A percentile compares a stretch with the other conserved stretches of the same genome.
Evolutionary conservation across 2,888 invertebrate genomes (phyloP).

Genomic region (Eupelmus urozonus): DNA sequence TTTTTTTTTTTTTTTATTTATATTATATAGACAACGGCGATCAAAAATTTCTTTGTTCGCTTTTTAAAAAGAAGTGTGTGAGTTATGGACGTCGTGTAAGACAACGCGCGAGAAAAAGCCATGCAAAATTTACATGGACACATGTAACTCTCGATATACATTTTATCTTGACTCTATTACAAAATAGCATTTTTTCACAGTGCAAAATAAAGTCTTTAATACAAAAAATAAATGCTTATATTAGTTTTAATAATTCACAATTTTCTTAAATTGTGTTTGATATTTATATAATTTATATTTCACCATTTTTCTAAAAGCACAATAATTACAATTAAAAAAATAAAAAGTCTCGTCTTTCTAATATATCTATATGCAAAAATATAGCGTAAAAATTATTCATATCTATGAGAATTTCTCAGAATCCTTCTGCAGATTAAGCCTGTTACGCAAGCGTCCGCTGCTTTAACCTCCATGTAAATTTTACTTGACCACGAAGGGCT

Average conservation of each 20-base stretch:
- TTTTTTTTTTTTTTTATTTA: neutral
- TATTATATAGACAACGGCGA: neutral
- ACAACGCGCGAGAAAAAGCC: constrained; percentile 20
- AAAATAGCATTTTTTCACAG: constrained; percentile 23
- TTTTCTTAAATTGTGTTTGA: neutral
- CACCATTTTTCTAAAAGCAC: neutral
- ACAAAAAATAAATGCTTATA: neutral
- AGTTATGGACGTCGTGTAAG: constrained; percentile 2
- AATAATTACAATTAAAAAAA: constrained; percentile 29
- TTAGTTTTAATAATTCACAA: neutral
- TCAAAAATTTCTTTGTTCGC: neutral
- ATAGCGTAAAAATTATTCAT: constrained; percentile 19
- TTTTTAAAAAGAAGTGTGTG: neutral
- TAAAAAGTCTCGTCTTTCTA: constrained; percentile 17
- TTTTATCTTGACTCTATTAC: neutral
- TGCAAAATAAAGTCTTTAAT: neutral
- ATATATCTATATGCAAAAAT: constrained; percentile 35
- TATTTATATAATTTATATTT: neutral
- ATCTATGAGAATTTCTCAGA: neutral
- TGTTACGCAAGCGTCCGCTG: too few relatives aligned
- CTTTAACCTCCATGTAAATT: constrained; percentile 25
- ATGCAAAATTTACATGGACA: constrained; percentile 43
- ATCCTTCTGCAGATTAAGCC: too few relatives aligned
- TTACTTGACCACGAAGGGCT: constrained; percentile 25
- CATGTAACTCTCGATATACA: neutral